Conservation (phyloP, 2,888 invertebrate genomes). For the Oligia strigilis region DNA sequence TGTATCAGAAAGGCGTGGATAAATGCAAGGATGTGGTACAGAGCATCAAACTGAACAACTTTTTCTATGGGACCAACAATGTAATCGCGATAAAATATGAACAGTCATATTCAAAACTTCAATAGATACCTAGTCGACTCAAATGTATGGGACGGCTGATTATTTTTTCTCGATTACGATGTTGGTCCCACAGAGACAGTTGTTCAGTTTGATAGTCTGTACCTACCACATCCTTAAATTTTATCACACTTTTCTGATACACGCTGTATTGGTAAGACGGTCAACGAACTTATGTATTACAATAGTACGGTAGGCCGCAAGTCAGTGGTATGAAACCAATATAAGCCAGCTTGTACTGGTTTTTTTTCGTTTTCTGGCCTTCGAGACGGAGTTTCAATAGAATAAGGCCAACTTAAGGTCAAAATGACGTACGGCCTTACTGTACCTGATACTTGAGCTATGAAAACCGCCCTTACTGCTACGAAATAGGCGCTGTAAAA, state of each 20-base stretch:
- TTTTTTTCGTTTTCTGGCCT: neutral
- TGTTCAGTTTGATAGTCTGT: no score
- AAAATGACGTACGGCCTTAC: neutral
- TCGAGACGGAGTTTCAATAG: neutral
- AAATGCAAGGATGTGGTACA: neutral
- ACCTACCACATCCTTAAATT: no score
- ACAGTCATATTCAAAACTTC: neutral
- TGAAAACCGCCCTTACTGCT: neutral
- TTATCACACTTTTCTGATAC: no score
- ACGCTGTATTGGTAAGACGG: neutral
- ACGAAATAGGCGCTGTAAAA: neutral
- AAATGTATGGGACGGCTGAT: neutral
- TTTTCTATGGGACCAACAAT: neutral
- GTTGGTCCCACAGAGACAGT: no score
- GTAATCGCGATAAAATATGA: neutral
- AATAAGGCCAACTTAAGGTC: neutral
- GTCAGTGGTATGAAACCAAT: neutral
- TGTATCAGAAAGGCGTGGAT: neutral
- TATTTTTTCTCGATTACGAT: neutral
- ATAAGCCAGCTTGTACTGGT: neutral
- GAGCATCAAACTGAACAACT: neutral
- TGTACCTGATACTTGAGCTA: neutral
- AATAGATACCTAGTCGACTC: neutral
- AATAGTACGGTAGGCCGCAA: neutral
- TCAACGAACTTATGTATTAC: neutral